Evolutionary conservation across 1,140 invertebrate species (phyloP).

Genomic region (Planococcus citri): DNA sequence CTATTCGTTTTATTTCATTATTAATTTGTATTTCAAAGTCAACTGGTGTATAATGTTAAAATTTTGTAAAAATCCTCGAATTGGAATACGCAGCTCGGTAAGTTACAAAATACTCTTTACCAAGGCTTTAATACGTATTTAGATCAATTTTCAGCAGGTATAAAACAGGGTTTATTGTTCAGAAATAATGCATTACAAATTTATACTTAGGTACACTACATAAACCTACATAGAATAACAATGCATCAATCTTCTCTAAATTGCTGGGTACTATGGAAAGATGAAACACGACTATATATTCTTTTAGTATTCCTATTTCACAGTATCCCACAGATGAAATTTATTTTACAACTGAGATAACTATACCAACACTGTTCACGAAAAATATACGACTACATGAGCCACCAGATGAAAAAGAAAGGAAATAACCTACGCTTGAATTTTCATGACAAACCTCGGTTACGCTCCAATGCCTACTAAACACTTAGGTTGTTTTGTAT

Average conservation of each 20-base stretch:
- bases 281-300: no score
- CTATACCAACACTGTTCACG: background rate
- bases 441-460: background rate
- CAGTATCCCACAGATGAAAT: no score
- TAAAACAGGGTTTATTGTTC: no score
- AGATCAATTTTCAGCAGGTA: no score
- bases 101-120: background rate
- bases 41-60: background rate
- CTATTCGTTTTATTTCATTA: background rate
- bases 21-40: background rate
- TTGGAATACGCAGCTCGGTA: background rate
- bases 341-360: no score
- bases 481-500: background rate
- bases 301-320: no score
- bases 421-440: background rate
- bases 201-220: no score
- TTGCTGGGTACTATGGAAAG: no score
- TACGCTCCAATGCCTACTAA: background rate
- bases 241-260: no score
- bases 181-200: no score
- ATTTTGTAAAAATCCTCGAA: background rate
- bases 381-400: background rate
- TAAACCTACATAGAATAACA: no score
- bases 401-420: background rate
- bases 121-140: no score